Evolutionary conservation across 2,113 vertebrate genomes (phyloP).

Genomic region (Nasalis larvatus): DNA sequence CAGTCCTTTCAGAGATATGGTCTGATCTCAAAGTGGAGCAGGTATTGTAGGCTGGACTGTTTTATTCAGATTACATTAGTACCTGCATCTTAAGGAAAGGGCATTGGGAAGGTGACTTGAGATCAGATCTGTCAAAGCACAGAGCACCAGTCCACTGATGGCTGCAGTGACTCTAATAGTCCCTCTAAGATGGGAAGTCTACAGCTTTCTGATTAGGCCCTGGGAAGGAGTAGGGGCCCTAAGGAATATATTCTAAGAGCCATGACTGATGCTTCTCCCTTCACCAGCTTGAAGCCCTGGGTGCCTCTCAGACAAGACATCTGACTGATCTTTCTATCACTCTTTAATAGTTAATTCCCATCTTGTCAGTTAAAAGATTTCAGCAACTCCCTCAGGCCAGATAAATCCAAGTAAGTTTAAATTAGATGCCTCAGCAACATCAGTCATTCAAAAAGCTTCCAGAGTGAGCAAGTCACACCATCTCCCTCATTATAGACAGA

Average conservation of each 20-base stretch:
- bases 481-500: slow-evolving; percentile 52
- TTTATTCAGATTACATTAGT: too few relatives aligned
- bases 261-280: background rate
- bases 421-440: slow-evolving; percentile 63
- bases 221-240: background rate
- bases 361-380: slow-evolving; percentile 73
- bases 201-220: background rate
- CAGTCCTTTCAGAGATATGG: background rate
- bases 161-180: too few relatives aligned
- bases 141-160: fast-evolving
- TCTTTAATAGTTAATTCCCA: slow-evolving; percentile 67
- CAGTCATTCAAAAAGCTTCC: slow-evolving; percentile 49
- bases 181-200: background rate
- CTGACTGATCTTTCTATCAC: slow-evolving; percentile 64
- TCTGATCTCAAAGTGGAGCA: background rate
- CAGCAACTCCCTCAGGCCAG: slow-evolving; percentile 63
- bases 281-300: background rate
- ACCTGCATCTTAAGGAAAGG: background rate
- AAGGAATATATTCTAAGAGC: background rate
- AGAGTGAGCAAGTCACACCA: background rate
- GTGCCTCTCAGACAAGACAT: slow-evolving; percentile 46
- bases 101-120: background rate
- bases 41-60: background rate
- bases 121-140: background rate
- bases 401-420: slow-evolving; percentile 69